A percentile compares a stretch with the other conserved stretches of the same genome.
Conservation (phyloP, 2,888 invertebrate genomes). For the Criorhina ranunculi region DNA sequence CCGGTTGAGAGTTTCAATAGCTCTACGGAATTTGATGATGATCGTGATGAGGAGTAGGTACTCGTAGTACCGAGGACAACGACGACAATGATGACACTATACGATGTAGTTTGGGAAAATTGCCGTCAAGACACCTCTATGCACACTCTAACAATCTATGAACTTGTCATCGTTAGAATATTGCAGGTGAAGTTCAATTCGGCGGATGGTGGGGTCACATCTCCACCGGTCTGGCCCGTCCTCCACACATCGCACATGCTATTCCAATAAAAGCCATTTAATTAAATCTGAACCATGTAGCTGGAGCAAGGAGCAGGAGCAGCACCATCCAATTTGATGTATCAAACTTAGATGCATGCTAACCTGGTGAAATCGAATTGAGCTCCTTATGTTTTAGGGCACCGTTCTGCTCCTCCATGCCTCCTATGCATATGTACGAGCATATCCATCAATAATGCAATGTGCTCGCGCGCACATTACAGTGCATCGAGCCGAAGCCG, state of each 20-base stretch:
- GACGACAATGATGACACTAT: conserved; percentile 59
- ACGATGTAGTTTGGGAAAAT: conserved; percentile 62
- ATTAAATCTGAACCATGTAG: conserved; percentile 79
- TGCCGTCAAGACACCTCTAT: conserved; percentile 74
- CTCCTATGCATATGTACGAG: conserved; percentile 13
- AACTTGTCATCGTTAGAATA: conserved; percentile 37
- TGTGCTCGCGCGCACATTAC: conserved; percentile 60
- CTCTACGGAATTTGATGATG: conserved; percentile 51
- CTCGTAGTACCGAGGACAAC: background rate
- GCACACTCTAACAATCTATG: conserved; percentile 61
- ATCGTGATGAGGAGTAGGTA: conserved; percentile 18
- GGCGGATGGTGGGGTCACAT: conserved; percentile 30
- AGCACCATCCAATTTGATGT: conserved; percentile 73
- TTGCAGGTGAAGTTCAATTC: conserved; percentile 39
- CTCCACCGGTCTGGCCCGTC: conserved; percentile 31
- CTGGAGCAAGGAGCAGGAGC: conserved; percentile 53
- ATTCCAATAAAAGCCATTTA: conserved; percentile 79
- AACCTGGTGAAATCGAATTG: conserved; percentile 69
- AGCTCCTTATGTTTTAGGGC: conserved; percentile 73
- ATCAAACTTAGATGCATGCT: conserved; percentile 73
- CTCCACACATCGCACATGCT: conserved; percentile 77
- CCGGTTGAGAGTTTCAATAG: conserved; percentile 56
- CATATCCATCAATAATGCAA: conserved; percentile 73
- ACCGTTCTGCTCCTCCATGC: conserved; percentile 25
- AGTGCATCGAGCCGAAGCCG: conserved; percentile 24